phyloP scores from a whole-genome alignment of 2,797 vertebrate genomes.

The Neosilurus hyrtlii region DNA sequence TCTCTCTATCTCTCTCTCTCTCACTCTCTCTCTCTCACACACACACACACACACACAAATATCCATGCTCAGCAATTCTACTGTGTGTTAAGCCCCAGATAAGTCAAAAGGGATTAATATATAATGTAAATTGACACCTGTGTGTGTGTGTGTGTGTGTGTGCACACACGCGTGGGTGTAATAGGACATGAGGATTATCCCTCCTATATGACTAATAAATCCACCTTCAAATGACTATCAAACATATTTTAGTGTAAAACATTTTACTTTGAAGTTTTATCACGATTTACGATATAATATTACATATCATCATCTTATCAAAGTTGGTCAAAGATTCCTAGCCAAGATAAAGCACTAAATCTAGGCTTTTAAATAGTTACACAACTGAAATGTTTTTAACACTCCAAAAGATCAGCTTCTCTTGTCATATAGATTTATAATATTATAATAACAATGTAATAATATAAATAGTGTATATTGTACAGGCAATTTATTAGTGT shows the following conservation, averaged over 20 bases:
- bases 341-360: background rate
- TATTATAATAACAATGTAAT: background rate
- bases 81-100: conserved; percentile 18
- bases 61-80: conserved; percentile 13
- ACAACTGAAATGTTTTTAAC: no score
- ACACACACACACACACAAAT: background rate
- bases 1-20: background rate
- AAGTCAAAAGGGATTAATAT: conserved; percentile 54
- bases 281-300: no score
- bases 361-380: background rate
- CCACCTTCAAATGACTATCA: background rate
- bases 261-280: background rate
- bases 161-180: no score
- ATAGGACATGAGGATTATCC: background rate
- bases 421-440: background rate
- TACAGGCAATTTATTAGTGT: background rate
- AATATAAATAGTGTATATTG: background rate
- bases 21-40: background rate
- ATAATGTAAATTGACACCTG: conserved; percentile 34
- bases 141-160: background rate
- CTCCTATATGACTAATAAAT: background rate
- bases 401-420: no score
- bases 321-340: background rate
- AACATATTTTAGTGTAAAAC: no score
- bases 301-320: background rate